Percentiles rank a stretch among this genome's conserved stretches.
Evolutionary conservation across 2,797 vertebrate genomes (phyloP).

Genomic region (Acropternis orthonyx): DNA sequence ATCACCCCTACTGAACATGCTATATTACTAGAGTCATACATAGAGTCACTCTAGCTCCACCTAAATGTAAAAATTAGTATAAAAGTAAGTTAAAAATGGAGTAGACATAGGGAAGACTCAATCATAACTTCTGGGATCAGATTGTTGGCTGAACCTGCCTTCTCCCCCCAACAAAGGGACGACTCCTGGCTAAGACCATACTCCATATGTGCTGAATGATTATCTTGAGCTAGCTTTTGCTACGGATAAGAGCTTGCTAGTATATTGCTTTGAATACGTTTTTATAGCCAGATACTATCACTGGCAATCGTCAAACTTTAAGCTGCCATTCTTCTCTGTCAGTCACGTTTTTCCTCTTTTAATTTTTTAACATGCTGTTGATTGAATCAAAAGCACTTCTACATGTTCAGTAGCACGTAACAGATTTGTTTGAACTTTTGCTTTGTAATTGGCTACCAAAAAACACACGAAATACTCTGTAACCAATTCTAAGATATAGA

Average conservation of each 20-base stretch:
- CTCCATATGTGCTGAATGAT: neutral
- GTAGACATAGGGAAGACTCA: neutral
- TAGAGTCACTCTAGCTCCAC: neutral
- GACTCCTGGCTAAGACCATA: neutral
- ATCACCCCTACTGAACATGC: too few species aligned
- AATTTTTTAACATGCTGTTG: neutral
- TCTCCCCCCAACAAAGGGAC: neutral
- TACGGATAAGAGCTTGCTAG: neutral
- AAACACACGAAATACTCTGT: neutral
- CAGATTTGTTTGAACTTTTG: neutral
- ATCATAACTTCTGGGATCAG: neutral
- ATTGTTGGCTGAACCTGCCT: neutral
- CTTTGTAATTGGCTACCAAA: neutral
- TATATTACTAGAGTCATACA: too few species aligned
- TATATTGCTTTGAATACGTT: neutral
- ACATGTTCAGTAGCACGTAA: neutral
- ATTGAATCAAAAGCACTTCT: neutral
- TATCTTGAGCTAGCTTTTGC: neutral
- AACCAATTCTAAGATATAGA: neutral
- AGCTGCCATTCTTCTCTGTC: neutral
- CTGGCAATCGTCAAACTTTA: neutral
- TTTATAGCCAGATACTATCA: neutral
- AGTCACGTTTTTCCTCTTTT: neutral
- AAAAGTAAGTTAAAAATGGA: neutral
- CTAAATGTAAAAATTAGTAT: too few species aligned